These are phyloP conservation scores for Bombus haemorrhoidalis DNA, from an alignment of 1,140 invertebrate species.

Conservation along the genomic window DNA sequence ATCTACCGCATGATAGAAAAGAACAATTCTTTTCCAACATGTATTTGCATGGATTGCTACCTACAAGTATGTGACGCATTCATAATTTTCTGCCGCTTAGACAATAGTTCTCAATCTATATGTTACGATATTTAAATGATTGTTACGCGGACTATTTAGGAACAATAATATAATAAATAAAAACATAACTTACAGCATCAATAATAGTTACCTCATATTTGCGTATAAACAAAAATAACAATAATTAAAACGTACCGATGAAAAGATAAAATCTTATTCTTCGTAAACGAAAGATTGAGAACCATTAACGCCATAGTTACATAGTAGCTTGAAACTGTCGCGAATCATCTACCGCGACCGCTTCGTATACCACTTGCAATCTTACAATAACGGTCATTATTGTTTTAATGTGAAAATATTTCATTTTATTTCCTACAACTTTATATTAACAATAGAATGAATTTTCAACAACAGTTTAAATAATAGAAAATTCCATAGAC, in stretches of 20 bases:
- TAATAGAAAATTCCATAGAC: background rate
- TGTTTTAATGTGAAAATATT: background rate
- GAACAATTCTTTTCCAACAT: background rate
- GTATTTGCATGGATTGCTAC: background rate
- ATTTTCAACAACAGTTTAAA: background rate
- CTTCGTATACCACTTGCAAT: background rate
- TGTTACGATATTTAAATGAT: background rate
- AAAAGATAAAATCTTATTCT: background rate
- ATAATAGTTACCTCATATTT: background rate
- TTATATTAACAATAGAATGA: background rate
- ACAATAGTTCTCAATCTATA: slow-evolving; percentile 17
- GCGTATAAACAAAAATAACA: background rate
- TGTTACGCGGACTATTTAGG: background rate
- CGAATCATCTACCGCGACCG: background rate
- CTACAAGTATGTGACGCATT: background rate
- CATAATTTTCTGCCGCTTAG: slow-evolving; percentile 8
- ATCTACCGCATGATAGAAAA: background rate
- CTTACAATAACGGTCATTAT: background rate
- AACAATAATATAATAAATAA: background rate
- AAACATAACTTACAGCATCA: background rate
- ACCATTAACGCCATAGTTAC: background rate
- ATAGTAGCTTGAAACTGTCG: slow-evolving; percentile 17
- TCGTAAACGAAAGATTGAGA: background rate
- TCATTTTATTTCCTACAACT: background rate
- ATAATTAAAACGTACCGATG: background rate